Conservation (phyloP, 1,140 invertebrate species). For the Euwallacea fornicatus region DNA sequence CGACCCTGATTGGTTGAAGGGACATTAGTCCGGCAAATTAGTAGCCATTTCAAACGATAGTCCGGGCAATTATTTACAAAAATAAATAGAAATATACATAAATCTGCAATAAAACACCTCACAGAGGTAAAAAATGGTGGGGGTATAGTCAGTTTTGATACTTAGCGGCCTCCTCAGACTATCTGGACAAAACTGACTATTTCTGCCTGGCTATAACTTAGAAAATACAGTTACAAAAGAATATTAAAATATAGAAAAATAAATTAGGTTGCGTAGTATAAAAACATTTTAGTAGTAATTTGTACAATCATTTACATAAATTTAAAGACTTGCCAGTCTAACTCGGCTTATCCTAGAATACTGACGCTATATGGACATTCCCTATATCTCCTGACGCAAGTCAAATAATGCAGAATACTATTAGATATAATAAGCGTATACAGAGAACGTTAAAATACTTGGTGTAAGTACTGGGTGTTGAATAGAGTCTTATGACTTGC, state of each 20-base stretch:
- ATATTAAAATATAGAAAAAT: constrained; percentile 45
- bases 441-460: too few species aligned
- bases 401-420: too few species aligned
- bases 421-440: too few species aligned
- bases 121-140: constrained; percentile 41
- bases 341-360: constrained; percentile 29
- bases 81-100: constrained; percentile 45
- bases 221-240: constrained; percentile 39
- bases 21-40: too few species aligned
- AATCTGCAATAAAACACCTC: constrained; percentile 35
- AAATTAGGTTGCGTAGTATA: constrained; percentile 43
- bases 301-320: constrained; percentile 37
- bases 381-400: too few species aligned
- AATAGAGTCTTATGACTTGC: too few species aligned
- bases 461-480: neutral
- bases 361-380: constrained; percentile 24
- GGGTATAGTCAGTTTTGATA: constrained; percentile 27
- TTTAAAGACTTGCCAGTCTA: neutral
- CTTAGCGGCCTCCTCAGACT: neutral
- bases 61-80: constrained; percentile 36
- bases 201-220: constrained; percentile 16
- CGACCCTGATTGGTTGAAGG: too few species aligned
- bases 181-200: neutral
- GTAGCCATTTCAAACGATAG: constrained; percentile 27
- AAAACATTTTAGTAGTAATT: constrained; percentile 36